A percentile compares a stretch with the other conserved stretches of the same genome.
Evolutionary conservation across 2,888 invertebrate genomes (phyloP).

Genomic region (Leptinotarsa haldemani): DNA sequence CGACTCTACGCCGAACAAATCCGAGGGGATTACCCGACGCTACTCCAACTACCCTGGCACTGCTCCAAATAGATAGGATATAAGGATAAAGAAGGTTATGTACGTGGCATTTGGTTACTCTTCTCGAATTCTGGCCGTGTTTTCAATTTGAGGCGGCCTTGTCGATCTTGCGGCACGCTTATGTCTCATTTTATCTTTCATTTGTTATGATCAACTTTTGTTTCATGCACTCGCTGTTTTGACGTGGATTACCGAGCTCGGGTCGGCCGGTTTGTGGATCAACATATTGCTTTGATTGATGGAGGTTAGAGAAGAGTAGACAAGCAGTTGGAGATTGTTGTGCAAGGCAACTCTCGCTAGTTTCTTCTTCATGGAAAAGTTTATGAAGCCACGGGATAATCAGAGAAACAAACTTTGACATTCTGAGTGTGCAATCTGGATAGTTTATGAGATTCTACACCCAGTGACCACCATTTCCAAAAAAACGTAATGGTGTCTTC

Average conservation of each 20-base stretch:
- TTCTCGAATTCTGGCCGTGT: constrained; percentile 39
- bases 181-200: constrained; percentile 19
- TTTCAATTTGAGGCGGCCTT: constrained; percentile 39
- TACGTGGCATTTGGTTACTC: constrained; percentile 54
- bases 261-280: neutral
- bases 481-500: too few species aligned
- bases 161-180: constrained; percentile 36
- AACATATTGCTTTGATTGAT: constrained; percentile 8
- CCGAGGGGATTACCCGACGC: constrained; percentile 56
- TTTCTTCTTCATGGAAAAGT: too few species aligned
- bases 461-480: too few species aligned
- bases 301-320: neutral
- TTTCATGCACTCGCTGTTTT: constrained; percentile 4
- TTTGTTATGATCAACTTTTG: constrained; percentile 15
- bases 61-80: constrained; percentile 59
- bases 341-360: too few species aligned
- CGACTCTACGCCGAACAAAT: constrained; percentile 52
- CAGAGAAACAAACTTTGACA: too few species aligned
- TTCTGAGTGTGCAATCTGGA: too few species aligned
- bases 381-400: too few species aligned
- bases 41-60: constrained; percentile 54
- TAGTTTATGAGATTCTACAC: too few species aligned
- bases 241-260: neutral
- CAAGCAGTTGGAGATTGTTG: too few species aligned
- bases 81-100: constrained; percentile 55